A percentile compares a stretch with the other conserved stretches of the same genome.
These are phyloP conservation scores for Laothoe populi DNA, from an alignment of 2,888 invertebrate genomes.

Conservation along the genomic window DNA sequence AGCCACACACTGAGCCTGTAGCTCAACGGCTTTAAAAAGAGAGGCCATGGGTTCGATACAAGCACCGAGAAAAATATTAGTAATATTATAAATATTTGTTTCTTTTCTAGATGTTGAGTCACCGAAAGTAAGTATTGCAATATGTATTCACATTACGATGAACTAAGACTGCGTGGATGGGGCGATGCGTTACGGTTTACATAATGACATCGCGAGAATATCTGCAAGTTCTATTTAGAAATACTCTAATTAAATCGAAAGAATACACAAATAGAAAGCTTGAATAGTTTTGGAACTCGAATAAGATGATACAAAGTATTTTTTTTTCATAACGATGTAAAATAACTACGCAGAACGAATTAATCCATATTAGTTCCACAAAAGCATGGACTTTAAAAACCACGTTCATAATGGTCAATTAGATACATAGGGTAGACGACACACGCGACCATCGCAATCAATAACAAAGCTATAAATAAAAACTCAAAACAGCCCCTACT, in stretches of 20 bases:
- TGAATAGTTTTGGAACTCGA: not conserved
- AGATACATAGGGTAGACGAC: constrained; percentile 2
- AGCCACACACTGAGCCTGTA: too few relatives aligned
- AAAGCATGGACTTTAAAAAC: not conserved
- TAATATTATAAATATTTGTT: too few relatives aligned
- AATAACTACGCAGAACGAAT: constrained; percentile 3
- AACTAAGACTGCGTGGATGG: not conserved
- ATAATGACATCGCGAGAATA: too few relatives aligned
- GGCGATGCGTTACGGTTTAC: too few relatives aligned
- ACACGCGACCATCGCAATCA: constrained; percentile 21
- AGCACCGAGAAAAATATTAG: too few relatives aligned
- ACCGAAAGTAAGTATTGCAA: too few relatives aligned
- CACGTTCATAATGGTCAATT: not conserved
- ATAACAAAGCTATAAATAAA: constrained; percentile 24
- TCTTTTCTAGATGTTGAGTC: too few relatives aligned
- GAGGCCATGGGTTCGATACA: too few relatives aligned
- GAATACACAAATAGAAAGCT: not conserved
- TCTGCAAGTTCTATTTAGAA: too few relatives aligned
- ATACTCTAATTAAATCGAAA: too few relatives aligned
- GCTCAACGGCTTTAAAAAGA: too few relatives aligned
- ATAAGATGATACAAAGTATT: not conserved
- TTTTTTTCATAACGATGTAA: not conserved
- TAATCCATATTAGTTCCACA: constrained; percentile 4
- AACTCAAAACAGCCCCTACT: not conserved
- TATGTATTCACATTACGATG: too few relatives aligned